Percentiles rank a stretch among this genome's conserved stretches.
Conservation (phyloP, 2,888 invertebrate species). For the Thelaira solivaga region DNA sequence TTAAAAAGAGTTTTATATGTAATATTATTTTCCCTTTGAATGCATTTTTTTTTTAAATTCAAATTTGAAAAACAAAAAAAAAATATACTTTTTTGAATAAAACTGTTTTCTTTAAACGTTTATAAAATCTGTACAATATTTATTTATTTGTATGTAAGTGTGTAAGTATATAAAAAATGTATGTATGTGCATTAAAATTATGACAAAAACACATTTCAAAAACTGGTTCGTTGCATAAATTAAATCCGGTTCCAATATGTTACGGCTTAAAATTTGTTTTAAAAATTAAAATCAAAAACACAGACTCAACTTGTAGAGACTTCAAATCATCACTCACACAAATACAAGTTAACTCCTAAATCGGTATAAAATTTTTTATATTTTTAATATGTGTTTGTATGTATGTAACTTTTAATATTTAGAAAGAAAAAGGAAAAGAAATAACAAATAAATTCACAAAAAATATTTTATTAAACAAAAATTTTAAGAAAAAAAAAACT, state of each 20-base stretch:
- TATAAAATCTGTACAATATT: too few relatives aligned
- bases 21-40: too few relatives aligned
- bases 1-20: neutral
- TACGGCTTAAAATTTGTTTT: constrained; percentile 25
- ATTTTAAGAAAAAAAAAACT: constrained; percentile 41
- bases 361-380: too few relatives aligned
- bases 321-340: constrained; percentile 1
- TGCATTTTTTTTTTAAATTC: too few relatives aligned
- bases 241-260: constrained; percentile 63
- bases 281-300: constrained; percentile 1
- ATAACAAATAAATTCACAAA: neutral
- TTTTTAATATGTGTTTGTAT: too few relatives aligned
- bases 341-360: constrained; percentile 25
- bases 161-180: neutral
- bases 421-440: neutral
- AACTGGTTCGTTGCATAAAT: constrained; percentile 75
- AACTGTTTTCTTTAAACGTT: too few relatives aligned
- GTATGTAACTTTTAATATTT: too few relatives aligned
- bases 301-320: neutral
- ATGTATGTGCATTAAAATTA: neutral
- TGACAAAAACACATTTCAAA: constrained; percentile 49
- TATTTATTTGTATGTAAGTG: too few relatives aligned
- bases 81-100: too few relatives aligned
- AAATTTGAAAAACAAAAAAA: too few relatives aligned
- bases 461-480: constrained; percentile 28